Evolutionary conservation across 1,140 invertebrate species (phyloP).

Genomic region (Hylaeus anthracinus): DNA sequence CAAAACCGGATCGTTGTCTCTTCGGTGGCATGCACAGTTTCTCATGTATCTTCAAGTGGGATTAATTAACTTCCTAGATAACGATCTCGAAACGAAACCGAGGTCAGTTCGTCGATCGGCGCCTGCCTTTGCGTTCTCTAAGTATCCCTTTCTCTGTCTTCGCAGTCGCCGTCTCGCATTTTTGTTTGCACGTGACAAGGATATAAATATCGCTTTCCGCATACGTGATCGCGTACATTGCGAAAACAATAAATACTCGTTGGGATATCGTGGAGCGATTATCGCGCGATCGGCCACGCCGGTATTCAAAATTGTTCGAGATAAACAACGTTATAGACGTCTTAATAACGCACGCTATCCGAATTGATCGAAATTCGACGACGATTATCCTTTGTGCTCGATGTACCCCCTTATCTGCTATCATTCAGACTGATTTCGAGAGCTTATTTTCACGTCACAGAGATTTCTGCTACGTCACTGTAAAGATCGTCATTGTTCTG

Average conservation of each 20-base stretch:
- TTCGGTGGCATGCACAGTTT: slow-evolving; percentile 53
- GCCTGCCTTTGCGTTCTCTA: background rate
- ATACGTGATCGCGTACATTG: background rate
- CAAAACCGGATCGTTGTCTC: slow-evolving; percentile 69
- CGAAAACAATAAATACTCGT: background rate
- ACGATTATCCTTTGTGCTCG: background rate
- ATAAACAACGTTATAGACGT: background rate
- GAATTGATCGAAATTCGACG: background rate
- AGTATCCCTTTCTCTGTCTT: background rate
- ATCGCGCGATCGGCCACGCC: background rate
- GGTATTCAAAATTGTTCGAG: background rate
- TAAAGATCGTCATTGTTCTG: background rate
- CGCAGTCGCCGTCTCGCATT: background rate
- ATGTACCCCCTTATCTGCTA: no score
- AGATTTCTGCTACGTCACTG: background rate
- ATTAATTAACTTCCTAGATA: slow-evolving; percentile 71
- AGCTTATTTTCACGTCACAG: background rate
- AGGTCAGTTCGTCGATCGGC: slow-evolving; percentile 49
- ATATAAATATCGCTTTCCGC: background rate
- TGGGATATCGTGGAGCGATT: background rate
- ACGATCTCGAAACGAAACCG: slow-evolving; percentile 57
- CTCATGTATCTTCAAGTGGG: slow-evolving; percentile 59
- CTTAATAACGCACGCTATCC: background rate
- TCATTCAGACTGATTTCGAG: background rate
- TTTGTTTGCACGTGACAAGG: background rate